Base-by-base conservation (phyloP, 1,140 invertebrate genomes). In the Drosophila obscura region DNA sequence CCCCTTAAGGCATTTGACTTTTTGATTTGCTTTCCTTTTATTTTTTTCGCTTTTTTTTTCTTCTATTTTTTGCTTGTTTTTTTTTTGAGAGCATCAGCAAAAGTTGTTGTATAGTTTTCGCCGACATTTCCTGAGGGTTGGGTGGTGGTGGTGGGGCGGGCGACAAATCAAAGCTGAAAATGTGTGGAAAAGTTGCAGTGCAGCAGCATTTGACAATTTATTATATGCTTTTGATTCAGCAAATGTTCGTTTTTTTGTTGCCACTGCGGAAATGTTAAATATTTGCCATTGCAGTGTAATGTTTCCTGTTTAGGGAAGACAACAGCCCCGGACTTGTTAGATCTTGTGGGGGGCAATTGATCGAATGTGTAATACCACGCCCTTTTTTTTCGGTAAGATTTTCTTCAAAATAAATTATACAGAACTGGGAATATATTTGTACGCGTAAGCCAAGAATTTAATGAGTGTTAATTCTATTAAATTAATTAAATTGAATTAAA, bases 261-360 rank as follows among this genome's bases (percentile, higher is more conserved):
- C 49, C 61, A 41, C 61, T 83, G 82, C 82, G 83, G 83, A 87
- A 87, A 87, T 87, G 83, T 88, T 87, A 88, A 87, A 87, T 87
- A 87, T 87, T 87, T 87, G 83, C 88, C 88, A 87, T 87, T 87
- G 76, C 79, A 83, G 83, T 88, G 83, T 79, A 87, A 87, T 87
- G 83, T 69, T 87, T 87, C 83, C 83, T 77, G 63, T 67, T 66
- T 50, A 26, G 52, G 48, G 61, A 73, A 79, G 66, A 80, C 79
- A 87, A 87, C 53, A 49, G 43, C 8, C 31, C 15, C 28, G 13
- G 69, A 31, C 4, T 13, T 67, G 16, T 16, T 0, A n/a, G 13
- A n/a, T 13, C 1, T 0, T 13, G 15, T 15, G 9, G 8, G 16
- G 2, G 2, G 2, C 13, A 15, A 13, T 6, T 31, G 44, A 50